Percentiles rank a stretch among this genome's conserved stretches.
Evolutionary conservation across 92 coral and sea anemone genomes (phyloP).

Genomic region (Plumapathes pennacea): DNA sequence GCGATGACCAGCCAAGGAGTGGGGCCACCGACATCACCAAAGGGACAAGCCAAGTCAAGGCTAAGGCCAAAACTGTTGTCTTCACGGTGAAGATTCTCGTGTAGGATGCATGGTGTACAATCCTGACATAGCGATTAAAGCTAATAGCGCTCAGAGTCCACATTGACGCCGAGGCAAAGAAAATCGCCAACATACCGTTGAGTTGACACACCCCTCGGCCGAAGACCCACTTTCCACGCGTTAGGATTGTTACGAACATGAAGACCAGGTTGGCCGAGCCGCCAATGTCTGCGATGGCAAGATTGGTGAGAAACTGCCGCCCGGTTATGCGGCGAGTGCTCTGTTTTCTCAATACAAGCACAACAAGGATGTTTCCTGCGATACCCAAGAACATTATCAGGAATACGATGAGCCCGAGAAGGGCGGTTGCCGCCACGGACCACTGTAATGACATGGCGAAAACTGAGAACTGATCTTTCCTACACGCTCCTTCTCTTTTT

Average conservation of each 20-base stretch:
- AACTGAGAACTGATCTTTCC: no score
- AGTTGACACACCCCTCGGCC: conserved; percentile 51
- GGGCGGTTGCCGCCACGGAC: conserved; percentile 25
- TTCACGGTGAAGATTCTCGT: conserved; percentile 32
- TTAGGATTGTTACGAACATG: conserved; percentile 53
- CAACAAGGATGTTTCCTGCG: conserved; percentile 57
- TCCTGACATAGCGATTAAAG: conserved; percentile 59
- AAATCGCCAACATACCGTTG: conserved; percentile 52
- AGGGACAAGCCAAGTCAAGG: conserved; percentile 53
- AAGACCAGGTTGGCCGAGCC: conserved; percentile 59
- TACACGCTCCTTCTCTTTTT: no score
- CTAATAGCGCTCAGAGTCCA: conserved; percentile 57
- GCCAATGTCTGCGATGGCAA: conserved; percentile 56
- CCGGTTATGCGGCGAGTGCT: conserved; percentile 55
- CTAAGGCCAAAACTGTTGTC: conserved; percentile 28
- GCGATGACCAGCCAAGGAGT: conserved; percentile 66
- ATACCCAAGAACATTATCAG: conserved; percentile 45
- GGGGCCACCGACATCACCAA: conserved; percentile 58
- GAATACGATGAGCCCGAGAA: conserved; percentile 17
- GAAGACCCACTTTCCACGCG: conserved; percentile 59
- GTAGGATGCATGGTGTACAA: conserved; percentile 37
- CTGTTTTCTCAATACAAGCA: conserved; percentile 42
- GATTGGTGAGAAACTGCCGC: conserved; percentile 47
- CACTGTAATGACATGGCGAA: conserved; percentile 28
- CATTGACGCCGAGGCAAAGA: conserved; percentile 49